Evolutionary conservation across 2,797 vertebrate species (phyloP), one percentile per base, ranked within the genome.

Genomic region (Parauchenoglanis ngamensis): DNA sequence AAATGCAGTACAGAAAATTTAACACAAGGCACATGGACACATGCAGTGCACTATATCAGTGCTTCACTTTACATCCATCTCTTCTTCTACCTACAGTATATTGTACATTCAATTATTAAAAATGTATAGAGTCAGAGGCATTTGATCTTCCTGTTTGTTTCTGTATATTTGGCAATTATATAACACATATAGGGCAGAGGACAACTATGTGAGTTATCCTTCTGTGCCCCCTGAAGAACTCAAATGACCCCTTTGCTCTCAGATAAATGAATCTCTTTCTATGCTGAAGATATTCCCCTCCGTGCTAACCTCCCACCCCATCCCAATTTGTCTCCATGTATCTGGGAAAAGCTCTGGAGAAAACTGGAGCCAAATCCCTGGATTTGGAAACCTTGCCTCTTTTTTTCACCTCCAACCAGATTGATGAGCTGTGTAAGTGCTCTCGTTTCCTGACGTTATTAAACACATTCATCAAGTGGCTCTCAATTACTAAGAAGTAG

Each of bases 391-490:
- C 73, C 88, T 89, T 75, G 88, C 87, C 85, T 90, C 67, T 92
- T 90, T 91, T 86, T 92, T 90, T 90, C 35, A 86, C 89, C 91
- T 88, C 68, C 17, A 67, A 88, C 59, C 67, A 93, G 92, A 96
- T 94, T 93, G 91, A 95, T 96, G 88, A 78, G 77, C 89, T 73
- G n/a, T 21, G 23, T 93, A 94, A 94, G 93, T 94, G 93, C 91
- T 93, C 92, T 93, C 87, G 87, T 93, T 95, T 94, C 92, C 92
- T 92, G 59, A 89, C 88, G 88, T 93, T 95, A 94, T 95, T 94
- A 92, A 94, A 94, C 76, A 25, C 92, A 94, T 95, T 92, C 91
- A 93, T 96, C 93, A 93, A 92, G 88, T 88, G 91, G 89, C 90
- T 92, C 90, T 91, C 89, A 92, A 92, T 94, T 94, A 94, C 93